Conservation (phyloP, 2,888 invertebrate species). For the Hydriomena furcata region DNA sequence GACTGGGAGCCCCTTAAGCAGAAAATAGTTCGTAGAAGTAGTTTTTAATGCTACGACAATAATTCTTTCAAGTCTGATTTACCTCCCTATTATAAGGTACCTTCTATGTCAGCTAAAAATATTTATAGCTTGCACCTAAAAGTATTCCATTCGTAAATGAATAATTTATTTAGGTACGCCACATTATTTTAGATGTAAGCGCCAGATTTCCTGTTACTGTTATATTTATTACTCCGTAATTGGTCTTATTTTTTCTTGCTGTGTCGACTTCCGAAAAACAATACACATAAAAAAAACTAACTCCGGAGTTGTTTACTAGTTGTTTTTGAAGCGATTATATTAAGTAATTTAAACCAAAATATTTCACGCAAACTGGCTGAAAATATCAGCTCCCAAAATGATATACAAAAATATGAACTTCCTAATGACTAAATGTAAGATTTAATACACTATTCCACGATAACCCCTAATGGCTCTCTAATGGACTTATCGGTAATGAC, state of each 20-base stretch:
- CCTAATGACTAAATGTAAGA: conserved; percentile 2
- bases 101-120: conserved; percentile 1
- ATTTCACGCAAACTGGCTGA: background rate
- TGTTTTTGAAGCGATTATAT: too few relatives aligned
- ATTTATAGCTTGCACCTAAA: conserved; percentile 4
- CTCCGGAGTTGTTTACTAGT: too few relatives aligned
- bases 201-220: conserved; percentile 22
- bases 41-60: background rate
- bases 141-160: conserved; percentile 9
- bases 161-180: conserved; percentile 15
- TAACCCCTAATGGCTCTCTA: conserved; percentile 10
- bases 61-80: conserved; percentile 2
- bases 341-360: too few relatives aligned
- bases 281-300: background rate
- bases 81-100: background rate
- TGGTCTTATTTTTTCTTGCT: conserved; percentile 10
- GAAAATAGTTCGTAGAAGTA: too few relatives aligned
- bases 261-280: background rate
- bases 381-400: background rate
- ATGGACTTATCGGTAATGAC: conserved; percentile 15
- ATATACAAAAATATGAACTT: background rate
- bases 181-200: conserved; percentile 19
- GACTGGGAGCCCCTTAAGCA: too few relatives aligned
- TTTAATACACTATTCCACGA: conserved; percentile 7
- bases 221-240: conserved; percentile 18